Evolutionary conservation across 2,888 invertebrate species (phyloP).

Genomic region (Chymomyza procnemis): DNA sequence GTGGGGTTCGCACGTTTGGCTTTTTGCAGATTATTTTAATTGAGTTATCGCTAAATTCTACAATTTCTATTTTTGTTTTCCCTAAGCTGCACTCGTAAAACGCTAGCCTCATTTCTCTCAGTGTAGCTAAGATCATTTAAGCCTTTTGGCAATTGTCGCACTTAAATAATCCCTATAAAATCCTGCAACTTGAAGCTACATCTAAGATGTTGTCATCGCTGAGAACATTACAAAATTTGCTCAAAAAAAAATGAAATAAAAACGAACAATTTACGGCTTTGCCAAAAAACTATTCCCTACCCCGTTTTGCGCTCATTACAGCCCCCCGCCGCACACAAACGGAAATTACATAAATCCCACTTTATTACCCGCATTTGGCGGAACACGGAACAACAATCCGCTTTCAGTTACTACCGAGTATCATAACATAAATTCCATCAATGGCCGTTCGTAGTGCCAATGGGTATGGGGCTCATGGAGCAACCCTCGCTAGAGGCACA

Average conservation of each 20-base stretch:
- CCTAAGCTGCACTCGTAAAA: too few relatives aligned
- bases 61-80: too few relatives aligned
- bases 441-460: slow-evolving; percentile 34
- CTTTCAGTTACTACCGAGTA: neutral
- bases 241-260: neutral
- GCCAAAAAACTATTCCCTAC: neutral
- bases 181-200: too few relatives aligned
- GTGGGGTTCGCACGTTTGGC: too few relatives aligned
- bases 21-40: too few relatives aligned
- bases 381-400: neutral
- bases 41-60: too few relatives aligned
- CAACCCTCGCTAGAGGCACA: neutral
- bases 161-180: too few relatives aligned
- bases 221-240: neutral
- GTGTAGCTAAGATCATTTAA: too few relatives aligned
- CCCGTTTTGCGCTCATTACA: slow-evolving; percentile 36
- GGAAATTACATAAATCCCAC: slow-evolving; percentile 35
- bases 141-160: too few relatives aligned
- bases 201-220: too few relatives aligned
- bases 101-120: too few relatives aligned
- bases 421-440: slow-evolving; percentile 59
- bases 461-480: too few relatives aligned
- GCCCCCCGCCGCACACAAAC: slow-evolving; percentile 51
- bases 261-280: neutral
- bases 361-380: slow-evolving; percentile 14